These are phyloP conservation scores for Heliconius ismenius DNA, from an alignment of 2,888 invertebrate species.

Conservation along the genomic window DNA sequence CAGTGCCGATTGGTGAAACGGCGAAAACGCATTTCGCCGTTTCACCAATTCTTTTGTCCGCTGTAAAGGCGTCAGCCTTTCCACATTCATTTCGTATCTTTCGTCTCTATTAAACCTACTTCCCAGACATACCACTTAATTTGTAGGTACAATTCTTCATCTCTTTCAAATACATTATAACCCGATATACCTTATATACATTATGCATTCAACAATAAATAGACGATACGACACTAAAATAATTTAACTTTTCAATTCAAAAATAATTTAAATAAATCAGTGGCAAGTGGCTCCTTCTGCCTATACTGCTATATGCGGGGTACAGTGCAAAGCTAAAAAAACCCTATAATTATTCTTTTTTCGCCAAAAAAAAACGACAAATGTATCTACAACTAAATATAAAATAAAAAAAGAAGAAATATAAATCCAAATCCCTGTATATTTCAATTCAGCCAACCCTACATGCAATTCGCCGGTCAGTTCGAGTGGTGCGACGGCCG, in stretches of 20 bases:
- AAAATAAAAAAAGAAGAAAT: neutral
- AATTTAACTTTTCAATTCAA: too few species aligned
- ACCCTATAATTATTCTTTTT: too few species aligned
- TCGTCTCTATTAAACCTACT: neutral
- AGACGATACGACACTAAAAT: too few species aligned
- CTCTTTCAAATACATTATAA: neutral
- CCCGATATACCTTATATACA: too few species aligned
- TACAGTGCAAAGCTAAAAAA: too few species aligned
- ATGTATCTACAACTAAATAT: neutral
- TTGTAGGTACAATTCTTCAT: neutral
- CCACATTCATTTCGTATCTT: neutral
- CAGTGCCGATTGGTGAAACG: too few species aligned
- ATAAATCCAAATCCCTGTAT: neutral
- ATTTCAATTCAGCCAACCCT: slow-evolving; percentile 24
- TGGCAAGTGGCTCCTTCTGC: too few species aligned
- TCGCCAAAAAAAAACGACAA: neutral
- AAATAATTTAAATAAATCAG: too few species aligned
- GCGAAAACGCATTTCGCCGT: neutral
- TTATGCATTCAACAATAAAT: too few species aligned
- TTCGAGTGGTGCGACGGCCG: slow-evolving; percentile 51
- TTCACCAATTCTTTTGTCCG: neutral
- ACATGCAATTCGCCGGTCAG: slow-evolving; percentile 46
- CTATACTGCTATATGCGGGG: too few species aligned
- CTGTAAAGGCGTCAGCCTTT: neutral
- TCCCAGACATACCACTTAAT: neutral